Percentiles rank a stretch among this genome's conserved stretches.
Conservation (phyloP, 2,888 invertebrate species). For the Cerastoderma edule region DNA sequence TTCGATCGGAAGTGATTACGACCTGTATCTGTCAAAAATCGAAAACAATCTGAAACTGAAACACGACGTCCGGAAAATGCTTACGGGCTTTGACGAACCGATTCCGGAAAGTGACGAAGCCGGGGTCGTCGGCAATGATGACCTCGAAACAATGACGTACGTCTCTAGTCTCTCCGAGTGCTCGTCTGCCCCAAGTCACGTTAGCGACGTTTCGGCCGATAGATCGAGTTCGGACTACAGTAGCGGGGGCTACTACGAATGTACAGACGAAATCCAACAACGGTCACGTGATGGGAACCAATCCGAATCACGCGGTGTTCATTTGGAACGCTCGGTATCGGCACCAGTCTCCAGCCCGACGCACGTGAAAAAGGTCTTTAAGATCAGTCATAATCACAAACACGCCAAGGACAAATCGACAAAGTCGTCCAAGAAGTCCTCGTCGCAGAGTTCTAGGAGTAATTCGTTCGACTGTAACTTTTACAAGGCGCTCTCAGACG, state of each 20-base stretch:
- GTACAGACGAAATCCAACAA: constrained; percentile 44
- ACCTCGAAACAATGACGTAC: constrained; percentile 57
- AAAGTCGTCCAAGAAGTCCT: constrained; percentile 14
- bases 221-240: constrained; percentile 67
- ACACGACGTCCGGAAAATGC: constrained; percentile 55
- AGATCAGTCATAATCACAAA: constrained; percentile 16
- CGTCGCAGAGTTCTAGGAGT: constrained; percentile 32
- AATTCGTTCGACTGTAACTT: constrained; percentile 56
- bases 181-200: constrained; percentile 59
- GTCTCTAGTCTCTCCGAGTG: constrained; percentile 65
- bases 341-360: constrained; percentile 31
- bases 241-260: constrained; percentile 65
- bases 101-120: constrained; percentile 38
- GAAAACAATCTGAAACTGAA: constrained; percentile 55
- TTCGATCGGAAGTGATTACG: constrained; percentile 49
- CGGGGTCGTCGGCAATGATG: constrained; percentile 13
- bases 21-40: constrained; percentile 57
- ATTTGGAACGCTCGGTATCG: constrained; percentile 50
- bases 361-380: constrained; percentile 23
- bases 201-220: constrained; percentile 63
- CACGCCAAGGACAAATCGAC: constrained; percentile 15
- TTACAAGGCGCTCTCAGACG: constrained; percentile 53
- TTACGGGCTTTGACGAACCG: constrained; percentile 39
- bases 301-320: constrained; percentile 42
- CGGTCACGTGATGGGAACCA: constrained; percentile 38